Conservation (phyloP, 1,140 invertebrate species). For the Leptinotarsa lineolata region DNA sequence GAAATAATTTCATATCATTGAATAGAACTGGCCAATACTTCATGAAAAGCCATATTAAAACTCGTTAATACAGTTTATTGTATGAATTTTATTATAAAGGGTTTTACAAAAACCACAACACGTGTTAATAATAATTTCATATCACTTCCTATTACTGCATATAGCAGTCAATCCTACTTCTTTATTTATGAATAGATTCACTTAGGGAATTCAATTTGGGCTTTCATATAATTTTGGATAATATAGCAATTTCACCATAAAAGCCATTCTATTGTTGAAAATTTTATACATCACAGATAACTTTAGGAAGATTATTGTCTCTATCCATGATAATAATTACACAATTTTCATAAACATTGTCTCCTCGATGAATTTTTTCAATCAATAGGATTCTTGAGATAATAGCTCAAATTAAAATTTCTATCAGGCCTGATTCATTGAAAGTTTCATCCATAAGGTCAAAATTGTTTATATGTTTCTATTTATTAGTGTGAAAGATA, state of each 20-base stretch:
- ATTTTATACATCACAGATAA: too few relatives aligned
- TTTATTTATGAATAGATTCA: conserved; percentile 17
- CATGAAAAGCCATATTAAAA: too few relatives aligned
- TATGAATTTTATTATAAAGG: too few relatives aligned
- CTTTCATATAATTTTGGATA: conserved; percentile 2
- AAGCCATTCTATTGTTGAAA: too few relatives aligned
- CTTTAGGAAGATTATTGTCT: not conserved
- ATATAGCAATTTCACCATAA: not conserved
- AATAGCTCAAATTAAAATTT: not conserved
- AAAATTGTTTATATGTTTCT: not conserved
- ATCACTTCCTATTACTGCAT: too few relatives aligned
- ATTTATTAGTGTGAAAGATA: not conserved
- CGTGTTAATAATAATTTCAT: too few relatives aligned
- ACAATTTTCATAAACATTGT: too few relatives aligned
- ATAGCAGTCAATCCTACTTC: too few relatives aligned
- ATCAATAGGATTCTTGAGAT: not conserved
- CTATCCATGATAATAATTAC: not conserved
- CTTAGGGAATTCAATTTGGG: conserved; percentile 2
- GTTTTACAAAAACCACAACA: too few relatives aligned
- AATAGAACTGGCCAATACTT: too few relatives aligned
- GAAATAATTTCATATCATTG: too few relatives aligned
- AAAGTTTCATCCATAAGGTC: not conserved
- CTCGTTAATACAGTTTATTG: too few relatives aligned
- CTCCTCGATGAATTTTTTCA: not conserved
- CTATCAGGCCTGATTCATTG: not conserved